A percentile compares a stretch with the other conserved stretches of the same genome.
These are phyloP conservation scores for Odontamblyopus lacepedii DNA, from an alignment of 2,797 vertebrate species.

Conservation along the genomic window DNA sequence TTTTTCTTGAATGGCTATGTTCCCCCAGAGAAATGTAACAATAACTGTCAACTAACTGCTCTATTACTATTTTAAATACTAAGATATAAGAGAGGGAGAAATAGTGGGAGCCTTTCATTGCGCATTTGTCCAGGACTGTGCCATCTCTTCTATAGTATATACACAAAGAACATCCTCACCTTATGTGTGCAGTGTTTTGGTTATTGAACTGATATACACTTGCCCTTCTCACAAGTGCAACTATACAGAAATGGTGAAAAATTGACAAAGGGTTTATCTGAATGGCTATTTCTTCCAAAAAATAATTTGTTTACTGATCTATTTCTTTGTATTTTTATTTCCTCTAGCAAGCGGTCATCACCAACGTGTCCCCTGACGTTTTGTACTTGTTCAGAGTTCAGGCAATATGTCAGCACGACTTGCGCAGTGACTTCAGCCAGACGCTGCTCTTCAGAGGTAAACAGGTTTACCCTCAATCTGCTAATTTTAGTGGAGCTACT, in stretches of 20 bases:
- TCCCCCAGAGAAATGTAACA: not conserved
- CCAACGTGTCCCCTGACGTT: slow-evolving; percentile 91
- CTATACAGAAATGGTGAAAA: not conserved
- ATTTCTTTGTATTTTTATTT: slow-evolving; percentile 28
- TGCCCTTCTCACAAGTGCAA: not conserved
- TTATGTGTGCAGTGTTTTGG: not conserved
- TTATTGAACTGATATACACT: not conserved
- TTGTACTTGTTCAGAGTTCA: slow-evolving; percentile 98
- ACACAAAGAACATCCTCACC: not conserved
- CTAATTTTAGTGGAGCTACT: not conserved
- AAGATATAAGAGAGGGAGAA: not conserved
- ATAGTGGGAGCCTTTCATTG: not conserved
- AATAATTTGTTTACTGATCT: not conserved
- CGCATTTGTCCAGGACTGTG: not conserved
- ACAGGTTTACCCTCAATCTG: not conserved
- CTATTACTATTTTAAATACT: not conserved
- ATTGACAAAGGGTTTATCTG: not conserved
- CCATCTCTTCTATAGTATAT: not conserved
- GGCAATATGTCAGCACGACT: slow-evolving; percentile 93
- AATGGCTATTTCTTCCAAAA: not conserved
- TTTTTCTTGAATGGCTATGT: not conserved
- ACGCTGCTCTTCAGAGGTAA: slow-evolving; percentile 96
- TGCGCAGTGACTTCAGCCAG: slow-evolving; percentile 98
- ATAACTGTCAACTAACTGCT: not conserved
- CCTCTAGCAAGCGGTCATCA: slow-evolving; percentile 93